phyloP scores from a whole-genome alignment of 2,113 vertebrate genomes.

The Enhydra lutris region DNA sequence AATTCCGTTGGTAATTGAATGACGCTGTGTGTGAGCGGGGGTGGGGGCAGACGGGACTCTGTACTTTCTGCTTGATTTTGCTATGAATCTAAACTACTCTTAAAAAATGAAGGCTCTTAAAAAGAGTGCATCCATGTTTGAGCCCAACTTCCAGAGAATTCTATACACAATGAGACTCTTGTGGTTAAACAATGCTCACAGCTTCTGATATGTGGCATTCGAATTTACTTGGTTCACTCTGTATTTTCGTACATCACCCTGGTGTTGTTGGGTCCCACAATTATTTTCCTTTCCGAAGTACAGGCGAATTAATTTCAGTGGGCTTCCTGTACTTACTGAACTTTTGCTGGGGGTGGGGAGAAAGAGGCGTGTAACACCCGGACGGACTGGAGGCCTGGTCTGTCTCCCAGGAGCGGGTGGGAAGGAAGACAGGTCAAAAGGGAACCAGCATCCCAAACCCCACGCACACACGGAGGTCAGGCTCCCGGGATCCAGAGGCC shows the following conservation, averaged over 20 bases:
- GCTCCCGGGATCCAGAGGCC: background rate
- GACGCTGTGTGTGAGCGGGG: background rate
- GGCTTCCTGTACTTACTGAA: background rate
- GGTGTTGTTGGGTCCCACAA: background rate
- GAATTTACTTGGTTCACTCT: too few species aligned
- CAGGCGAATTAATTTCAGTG: too few species aligned
- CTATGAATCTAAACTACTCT: background rate
- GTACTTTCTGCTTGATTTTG: background rate
- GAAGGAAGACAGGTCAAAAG: background rate
- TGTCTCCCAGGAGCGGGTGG: background rate
- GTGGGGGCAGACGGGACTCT: too few species aligned
- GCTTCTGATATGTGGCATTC: fast-evolving
- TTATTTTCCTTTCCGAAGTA: background rate
- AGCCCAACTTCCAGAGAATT: background rate
- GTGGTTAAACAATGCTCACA: background rate
- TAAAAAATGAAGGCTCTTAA: background rate
- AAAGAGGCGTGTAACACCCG: fast-evolving
- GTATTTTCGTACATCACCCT: background rate
- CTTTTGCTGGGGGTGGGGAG: background rate
- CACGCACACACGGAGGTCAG: fast-evolving
- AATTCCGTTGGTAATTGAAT: background rate
- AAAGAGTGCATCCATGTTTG: background rate
- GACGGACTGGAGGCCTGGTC: fast-evolving
- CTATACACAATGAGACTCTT: background rate
- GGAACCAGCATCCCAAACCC: background rate